Evolutionary conservation across 2,888 invertebrate genomes (phyloP).

Genomic region (Volucella inanis): DNA sequence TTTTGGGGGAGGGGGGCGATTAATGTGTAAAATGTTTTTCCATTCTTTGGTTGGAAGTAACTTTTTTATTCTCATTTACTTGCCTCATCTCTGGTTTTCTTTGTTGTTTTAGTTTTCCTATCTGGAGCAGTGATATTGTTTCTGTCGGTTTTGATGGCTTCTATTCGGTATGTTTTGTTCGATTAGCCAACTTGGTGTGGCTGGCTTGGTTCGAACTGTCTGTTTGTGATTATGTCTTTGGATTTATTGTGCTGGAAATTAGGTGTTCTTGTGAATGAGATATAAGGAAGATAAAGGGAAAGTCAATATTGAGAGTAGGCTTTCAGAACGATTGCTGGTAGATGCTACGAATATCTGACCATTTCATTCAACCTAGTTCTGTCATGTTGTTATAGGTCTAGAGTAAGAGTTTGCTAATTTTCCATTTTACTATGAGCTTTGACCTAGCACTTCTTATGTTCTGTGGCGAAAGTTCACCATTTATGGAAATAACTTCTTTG

Average conservation of each 20-base stretch:
- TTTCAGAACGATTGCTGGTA: background rate
- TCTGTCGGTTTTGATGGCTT: constrained; percentile 5
- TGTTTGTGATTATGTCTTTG: constrained; percentile 52
- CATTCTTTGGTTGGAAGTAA: background rate
- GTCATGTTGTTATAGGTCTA: background rate
- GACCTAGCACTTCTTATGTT: too few relatives aligned
- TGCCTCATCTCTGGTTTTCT: background rate
- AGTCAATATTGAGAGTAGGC: constrained; percentile 43
- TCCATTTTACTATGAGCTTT: too few relatives aligned
- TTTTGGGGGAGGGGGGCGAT: constrained; percentile 67
- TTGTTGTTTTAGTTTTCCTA: constrained; percentile 54
- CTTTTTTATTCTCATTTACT: background rate
- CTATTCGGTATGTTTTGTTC: too few relatives aligned
- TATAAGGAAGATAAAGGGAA: constrained; percentile 46
- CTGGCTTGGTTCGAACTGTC: too few relatives aligned
- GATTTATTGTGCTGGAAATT: constrained; percentile 52
- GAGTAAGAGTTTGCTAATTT: too few relatives aligned
- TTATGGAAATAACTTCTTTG: too few relatives aligned
- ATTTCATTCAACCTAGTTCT: background rate
- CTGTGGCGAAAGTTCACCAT: too few relatives aligned
- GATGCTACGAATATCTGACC: background rate
- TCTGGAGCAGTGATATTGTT: constrained; percentile 65
- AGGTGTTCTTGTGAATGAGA: constrained; percentile 10
- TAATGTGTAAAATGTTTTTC: constrained; percentile 61
- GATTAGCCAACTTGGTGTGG: too few relatives aligned